These are phyloP conservation scores for Cnemophilus loriae DNA, from an alignment of 2,113 vertebrate species.

Conservation along the genomic window DNA sequence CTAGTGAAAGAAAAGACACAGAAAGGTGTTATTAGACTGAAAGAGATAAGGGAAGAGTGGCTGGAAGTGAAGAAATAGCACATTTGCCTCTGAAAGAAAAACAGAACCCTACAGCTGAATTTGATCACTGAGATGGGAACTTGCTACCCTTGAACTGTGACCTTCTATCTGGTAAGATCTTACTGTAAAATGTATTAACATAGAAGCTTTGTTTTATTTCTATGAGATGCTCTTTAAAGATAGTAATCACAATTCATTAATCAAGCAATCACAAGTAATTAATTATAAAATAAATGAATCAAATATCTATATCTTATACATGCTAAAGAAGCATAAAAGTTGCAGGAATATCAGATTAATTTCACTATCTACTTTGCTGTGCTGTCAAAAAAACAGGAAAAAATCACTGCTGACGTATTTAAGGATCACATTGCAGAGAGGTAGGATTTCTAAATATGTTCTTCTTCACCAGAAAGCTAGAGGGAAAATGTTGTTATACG, in stretches of 20 bases:
- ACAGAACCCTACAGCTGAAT: neutral
- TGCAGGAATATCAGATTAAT: neutral
- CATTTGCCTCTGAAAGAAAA: neutral
- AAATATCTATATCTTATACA: neutral
- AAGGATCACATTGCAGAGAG: neutral
- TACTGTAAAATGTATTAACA: neutral
- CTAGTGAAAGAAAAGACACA: neutral
- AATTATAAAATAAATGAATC: neutral
- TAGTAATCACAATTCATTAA: neutral
- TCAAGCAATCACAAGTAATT: neutral
- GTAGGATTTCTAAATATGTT: neutral
- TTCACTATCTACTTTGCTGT: neutral
- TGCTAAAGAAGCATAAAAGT: neutral
- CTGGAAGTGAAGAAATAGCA: neutral
- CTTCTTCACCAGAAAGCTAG: neutral
- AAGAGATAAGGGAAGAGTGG: neutral
- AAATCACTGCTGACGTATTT: neutral
- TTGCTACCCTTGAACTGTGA: neutral
- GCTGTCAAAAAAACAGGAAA: neutral
- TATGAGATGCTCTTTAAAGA: neutral
- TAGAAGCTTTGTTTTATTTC: neutral
- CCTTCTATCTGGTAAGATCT: neutral
- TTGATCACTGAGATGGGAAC: neutral
- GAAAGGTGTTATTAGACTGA: neutral
- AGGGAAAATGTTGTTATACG: neutral